A percentile compares a stretch with the other conserved stretches of the same genome.
These are phyloP conservation scores for Zaprionus bogoriensis DNA, from an alignment of 2,888 invertebrate genomes.

Conservation along the genomic window DNA sequence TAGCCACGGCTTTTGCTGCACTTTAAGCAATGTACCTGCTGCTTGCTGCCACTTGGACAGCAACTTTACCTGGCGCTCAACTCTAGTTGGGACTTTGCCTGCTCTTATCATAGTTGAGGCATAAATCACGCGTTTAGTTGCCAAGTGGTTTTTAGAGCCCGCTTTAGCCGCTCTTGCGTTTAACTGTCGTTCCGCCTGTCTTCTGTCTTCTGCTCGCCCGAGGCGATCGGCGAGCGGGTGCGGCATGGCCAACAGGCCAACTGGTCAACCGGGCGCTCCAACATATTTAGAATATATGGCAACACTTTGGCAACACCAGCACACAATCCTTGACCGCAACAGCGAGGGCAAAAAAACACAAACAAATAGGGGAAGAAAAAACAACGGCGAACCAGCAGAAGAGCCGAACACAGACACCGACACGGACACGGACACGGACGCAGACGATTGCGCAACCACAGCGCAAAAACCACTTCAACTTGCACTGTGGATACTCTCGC, in stretches of 20 bases:
- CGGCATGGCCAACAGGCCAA: conserved; percentile 26
- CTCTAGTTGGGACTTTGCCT: conserved; percentile 19
- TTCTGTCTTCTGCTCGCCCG: not conserved
- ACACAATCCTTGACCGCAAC: conserved; percentile 74
- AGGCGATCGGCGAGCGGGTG: not conserved
- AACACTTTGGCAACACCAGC: conserved; percentile 76
- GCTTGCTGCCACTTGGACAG: too few species aligned
- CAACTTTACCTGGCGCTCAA: not conserved
- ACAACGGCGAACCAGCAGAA: conserved; percentile 16
- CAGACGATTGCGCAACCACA: conserved; percentile 75
- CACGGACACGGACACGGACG: conserved; percentile 35
- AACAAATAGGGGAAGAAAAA: conserved; percentile 2
- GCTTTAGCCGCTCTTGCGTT: conserved; percentile 59
- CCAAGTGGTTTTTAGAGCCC: conserved; percentile 71
- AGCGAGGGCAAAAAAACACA: conserved; percentile 6
- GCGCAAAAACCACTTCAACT: conserved; percentile 75
- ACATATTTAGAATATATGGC: conserved; percentile 79
- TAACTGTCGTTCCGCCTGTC: conserved; percentile 56
- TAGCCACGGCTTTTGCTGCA: too few species aligned
- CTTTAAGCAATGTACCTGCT: too few species aligned
- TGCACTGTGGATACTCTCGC: conserved; percentile 44
- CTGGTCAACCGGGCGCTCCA: conserved; percentile 52
- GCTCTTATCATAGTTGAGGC: conserved; percentile 67
- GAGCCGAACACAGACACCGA: conserved; percentile 50
- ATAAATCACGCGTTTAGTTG: conserved; percentile 77